Evolutionary conservation across 2,888 invertebrate species (phyloP).

Genomic region (Caenorhabditis doughertyi): DNA sequence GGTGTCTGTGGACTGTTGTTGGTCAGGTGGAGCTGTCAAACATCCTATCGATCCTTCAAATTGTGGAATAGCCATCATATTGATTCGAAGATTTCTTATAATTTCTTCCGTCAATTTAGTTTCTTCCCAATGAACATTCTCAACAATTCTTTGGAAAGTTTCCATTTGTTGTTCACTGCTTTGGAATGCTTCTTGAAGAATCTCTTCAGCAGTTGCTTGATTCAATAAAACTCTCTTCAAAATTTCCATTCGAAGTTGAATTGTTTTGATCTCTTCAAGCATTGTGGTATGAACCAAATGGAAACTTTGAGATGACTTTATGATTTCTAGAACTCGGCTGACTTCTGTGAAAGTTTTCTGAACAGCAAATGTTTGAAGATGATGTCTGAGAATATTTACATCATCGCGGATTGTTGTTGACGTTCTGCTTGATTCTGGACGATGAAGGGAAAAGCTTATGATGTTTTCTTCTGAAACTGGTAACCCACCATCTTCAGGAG

Average conservation of each 20-base stretch:
- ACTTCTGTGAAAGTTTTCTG: slow-evolving; percentile 33
- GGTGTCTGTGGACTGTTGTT: not conserved
- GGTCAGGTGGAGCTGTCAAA: slow-evolving; percentile 29
- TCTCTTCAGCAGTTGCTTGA: slow-evolving; percentile 38
- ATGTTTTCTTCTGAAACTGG: not conserved
- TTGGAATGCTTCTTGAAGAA: slow-evolving; percentile 56
- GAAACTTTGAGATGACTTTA: slow-evolving; percentile 43
- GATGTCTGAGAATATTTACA: slow-evolving; percentile 34
- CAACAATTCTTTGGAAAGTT: slow-evolving; percentile 47
- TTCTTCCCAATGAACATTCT: slow-evolving; percentile 54
- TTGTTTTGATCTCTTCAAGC: slow-evolving; percentile 53
- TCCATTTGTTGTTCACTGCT: slow-evolving; percentile 57
- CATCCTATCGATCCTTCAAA: slow-evolving; percentile 29
- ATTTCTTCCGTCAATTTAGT: slow-evolving; percentile 43
- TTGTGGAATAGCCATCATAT: slow-evolving; percentile 30
- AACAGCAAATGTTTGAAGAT: slow-evolving; percentile 45
- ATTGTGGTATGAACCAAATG: slow-evolving; percentile 48
- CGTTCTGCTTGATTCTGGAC: not conserved
- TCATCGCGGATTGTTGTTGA: slow-evolving; percentile 18
- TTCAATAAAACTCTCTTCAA: slow-evolving; percentile 49
- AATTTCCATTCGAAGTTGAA: slow-evolving; percentile 55
- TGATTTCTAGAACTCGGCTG: slow-evolving; percentile 28
- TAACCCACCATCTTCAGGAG: not conserved
- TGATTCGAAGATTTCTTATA: slow-evolving; percentile 34
- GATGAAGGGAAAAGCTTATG: not conserved